A percentile compares a stretch with the other conserved stretches of the same genome.
Conservation (phyloP, 2,113 vertebrate genomes). For the Halichoeres trimaculatus region DNA sequence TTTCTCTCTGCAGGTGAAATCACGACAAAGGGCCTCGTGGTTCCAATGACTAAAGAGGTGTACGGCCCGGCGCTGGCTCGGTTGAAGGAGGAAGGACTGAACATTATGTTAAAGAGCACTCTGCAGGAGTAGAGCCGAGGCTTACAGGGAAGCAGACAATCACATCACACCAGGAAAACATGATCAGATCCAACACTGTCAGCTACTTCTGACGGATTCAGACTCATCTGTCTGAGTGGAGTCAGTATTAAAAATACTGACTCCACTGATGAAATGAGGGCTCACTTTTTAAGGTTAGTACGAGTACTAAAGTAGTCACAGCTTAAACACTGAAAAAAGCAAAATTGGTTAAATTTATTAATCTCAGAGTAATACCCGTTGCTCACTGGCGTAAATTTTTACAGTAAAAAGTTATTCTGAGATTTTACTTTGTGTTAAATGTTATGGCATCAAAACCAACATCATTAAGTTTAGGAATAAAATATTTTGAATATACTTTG, state of each 20-base stretch:
- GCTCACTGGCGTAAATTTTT: not conserved
- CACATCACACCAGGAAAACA: not conserved
- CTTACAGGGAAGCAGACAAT: not conserved
- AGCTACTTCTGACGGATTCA: not conserved
- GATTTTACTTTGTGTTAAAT: no score
- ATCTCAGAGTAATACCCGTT: not conserved
- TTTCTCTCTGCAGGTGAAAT: constrained; percentile 88
- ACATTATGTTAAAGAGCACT: constrained; percentile 84
- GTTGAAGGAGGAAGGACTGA: constrained; percentile 90
- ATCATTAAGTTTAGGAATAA: no score
- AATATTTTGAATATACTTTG: no score
- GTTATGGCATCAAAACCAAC: no score
- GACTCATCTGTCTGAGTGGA: not conserved
- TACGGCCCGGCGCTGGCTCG: constrained; percentile 88
- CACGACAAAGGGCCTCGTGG: constrained; percentile 88
- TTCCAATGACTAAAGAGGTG: constrained; percentile 90
- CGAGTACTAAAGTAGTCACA: not conserved
- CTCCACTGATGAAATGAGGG: not conserved
- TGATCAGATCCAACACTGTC: not conserved
- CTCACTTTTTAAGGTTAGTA: not conserved
- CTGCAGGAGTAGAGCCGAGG: constrained; percentile 69
- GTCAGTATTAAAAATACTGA: no score
- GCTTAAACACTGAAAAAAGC: not conserved
- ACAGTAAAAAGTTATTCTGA: constrained; percentile 39
- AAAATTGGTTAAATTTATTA: not conserved